These are phyloP conservation scores for Rhogogaster chlorosoma DNA, from an alignment of 2,888 invertebrate species.

Conservation along the genomic window DNA sequence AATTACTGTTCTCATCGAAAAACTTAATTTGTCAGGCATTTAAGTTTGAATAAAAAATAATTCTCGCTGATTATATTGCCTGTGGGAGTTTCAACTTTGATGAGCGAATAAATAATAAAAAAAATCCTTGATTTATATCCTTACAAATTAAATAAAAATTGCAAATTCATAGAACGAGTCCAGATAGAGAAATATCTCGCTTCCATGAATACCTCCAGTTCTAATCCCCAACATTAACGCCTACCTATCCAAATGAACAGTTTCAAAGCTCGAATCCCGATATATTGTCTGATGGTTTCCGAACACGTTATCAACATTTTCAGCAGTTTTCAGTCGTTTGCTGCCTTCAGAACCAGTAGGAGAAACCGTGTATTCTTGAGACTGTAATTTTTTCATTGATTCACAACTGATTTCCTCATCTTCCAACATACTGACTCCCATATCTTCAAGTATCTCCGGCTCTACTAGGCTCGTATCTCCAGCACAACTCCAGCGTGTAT, in stretches of 20 bases:
- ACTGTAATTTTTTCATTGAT: slow-evolving; percentile 69
- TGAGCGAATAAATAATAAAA: background rate
- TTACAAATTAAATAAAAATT: background rate
- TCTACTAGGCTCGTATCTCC: slow-evolving; percentile 75
- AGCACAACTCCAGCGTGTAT: slow-evolving; percentile 70
- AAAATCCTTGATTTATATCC: background rate
- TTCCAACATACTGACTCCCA: slow-evolving; percentile 82
- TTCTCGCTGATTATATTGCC: background rate
- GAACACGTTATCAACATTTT: slow-evolving; percentile 56
- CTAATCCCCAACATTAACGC: slow-evolving; percentile 55
- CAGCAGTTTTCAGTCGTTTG: slow-evolving; percentile 59
- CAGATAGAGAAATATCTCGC: background rate
- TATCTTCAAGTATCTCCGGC: slow-evolving; percentile 80
- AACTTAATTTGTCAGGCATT: background rate
- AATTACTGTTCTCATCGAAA: background rate
- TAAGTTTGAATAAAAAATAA: background rate
- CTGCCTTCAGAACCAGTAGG: slow-evolving; percentile 61
- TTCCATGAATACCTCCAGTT: background rate
- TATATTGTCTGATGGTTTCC: slow-evolving; percentile 63
- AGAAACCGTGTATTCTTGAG: slow-evolving; percentile 73
- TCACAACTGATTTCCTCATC: slow-evolving; percentile 78
- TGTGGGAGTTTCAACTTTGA: background rate
- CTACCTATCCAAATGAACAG: slow-evolving; percentile 67
- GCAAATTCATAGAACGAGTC: background rate
- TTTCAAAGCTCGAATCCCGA: slow-evolving; percentile 64